These are phyloP conservation scores for Anguilla anguilla DNA, from an alignment of 2,797 vertebrate genomes.

Conservation along the genomic window DNA sequence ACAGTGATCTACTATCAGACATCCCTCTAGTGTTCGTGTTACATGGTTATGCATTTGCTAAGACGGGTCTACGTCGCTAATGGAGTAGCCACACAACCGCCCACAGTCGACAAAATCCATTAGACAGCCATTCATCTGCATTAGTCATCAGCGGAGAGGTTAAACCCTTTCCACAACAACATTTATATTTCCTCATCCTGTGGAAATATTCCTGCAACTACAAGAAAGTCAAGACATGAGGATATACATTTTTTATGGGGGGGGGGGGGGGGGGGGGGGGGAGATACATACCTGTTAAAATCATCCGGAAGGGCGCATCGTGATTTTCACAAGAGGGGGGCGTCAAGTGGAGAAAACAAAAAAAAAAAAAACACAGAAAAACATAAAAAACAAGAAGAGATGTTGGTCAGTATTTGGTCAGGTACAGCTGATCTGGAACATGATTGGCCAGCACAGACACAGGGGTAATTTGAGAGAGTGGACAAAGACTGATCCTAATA, in stretches of 20 bases:
- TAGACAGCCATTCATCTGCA: background rate
- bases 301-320: background rate
- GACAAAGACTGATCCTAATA: background rate
- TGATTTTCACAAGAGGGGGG: too few relatives aligned
- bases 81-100: background rate
- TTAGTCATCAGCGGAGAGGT: background rate
- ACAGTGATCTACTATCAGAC: constrained; percentile 9
- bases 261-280: too few relatives aligned
- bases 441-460: background rate
- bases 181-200: background rate
- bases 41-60: constrained; percentile 16
- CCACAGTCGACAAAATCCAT: background rate
- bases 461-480: background rate
- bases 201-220: background rate
- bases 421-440: background rate
- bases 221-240: background rate
- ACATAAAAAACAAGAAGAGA: background rate
- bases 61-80: constrained; percentile 4
- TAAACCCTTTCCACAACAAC: background rate
- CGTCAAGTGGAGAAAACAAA: background rate
- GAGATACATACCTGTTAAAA: background rate
- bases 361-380: background rate
- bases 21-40: background rate
- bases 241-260: background rate
- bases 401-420: background rate